Evolutionary conservation across 2,797 vertebrate genomes (phyloP).

Genomic region (Brachyrhaphis roseni): DNA sequence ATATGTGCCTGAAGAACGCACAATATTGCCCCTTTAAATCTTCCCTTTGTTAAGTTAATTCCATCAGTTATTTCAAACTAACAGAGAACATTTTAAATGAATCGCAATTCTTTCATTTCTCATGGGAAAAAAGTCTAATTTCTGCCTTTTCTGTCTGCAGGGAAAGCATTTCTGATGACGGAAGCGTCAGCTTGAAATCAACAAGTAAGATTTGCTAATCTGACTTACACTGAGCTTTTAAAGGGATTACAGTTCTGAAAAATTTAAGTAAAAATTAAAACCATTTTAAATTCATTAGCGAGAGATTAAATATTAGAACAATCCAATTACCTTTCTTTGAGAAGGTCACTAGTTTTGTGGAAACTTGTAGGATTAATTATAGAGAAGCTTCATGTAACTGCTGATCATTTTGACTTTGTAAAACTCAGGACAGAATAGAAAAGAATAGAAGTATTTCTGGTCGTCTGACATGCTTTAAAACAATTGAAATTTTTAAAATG

Average conservation of each 20-base stretch:
- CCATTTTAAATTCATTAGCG: not conserved
- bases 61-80: not conserved
- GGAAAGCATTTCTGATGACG: constrained; percentile 3
- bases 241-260: not conserved
- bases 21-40: too few species aligned
- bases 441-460: not conserved
- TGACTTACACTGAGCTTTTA: not conserved
- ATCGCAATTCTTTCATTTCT: not conserved
- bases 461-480: not conserved
- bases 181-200: constrained; percentile 38
- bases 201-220: constrained; percentile 42
- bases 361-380: not conserved
- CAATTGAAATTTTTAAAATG: not conserved
- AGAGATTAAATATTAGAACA: not conserved
- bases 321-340: not conserved
- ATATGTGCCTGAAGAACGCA: too few species aligned
- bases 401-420: not conserved
- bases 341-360: not conserved
- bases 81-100: not conserved
- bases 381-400: not conserved
- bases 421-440: not conserved
- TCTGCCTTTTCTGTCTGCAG: constrained; percentile 34
- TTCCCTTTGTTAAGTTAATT: not conserved
- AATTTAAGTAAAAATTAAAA: not conserved
- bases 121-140: constrained; percentile 7